Evolutionary conservation across 2,113 vertebrate species (phyloP), one percentile per base, ranked within the genome.

Genomic region (Aplodontia rufa): DNA sequence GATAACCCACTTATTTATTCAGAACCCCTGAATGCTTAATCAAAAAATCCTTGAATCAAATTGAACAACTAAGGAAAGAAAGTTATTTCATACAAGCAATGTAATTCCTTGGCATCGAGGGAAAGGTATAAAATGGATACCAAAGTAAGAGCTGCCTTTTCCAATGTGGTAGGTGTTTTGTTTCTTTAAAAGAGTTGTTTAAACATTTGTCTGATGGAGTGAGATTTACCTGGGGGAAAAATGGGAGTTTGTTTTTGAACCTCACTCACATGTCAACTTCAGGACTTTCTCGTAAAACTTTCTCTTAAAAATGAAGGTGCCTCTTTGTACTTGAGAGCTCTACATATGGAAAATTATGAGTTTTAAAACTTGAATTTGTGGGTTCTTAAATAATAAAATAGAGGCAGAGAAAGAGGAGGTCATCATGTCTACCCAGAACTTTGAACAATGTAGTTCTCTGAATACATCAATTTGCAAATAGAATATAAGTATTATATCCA

Each of bases 1-100:
- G 98, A 97, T 97, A 97, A 97, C 97, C 97, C 97, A 98, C 97
- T 98, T 98, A 98, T 98, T 98, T 98, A 98, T 98, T 98, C 97
- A 98, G 98, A 98, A 98, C 96, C 98, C 96, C 96, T 96, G 97
- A 98, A 98, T 91, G 97, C 98, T 98, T 98, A 98, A 98, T 98
- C 98, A 98, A 98, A 98, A 98, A 98, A 98, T 98, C 93, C 95
- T 97, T 98, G 97, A 98, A 98, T 98, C 97, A 98, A 98, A 98
- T 51, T 96, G 98, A 98, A 97, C 97, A 98, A 97, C 97, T 98
- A 97, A 98, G 98, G 97, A 97, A 97, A 93, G 95, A 98, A 98
- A 98, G 96, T 98, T 98, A 98, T 98, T 98, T 98, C 97, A 95
- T 91, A 94, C 71, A 97, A 96, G 92, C 96, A 97, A 96, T 96